Conservation (phyloP, 2,797 vertebrate species). For the Pelochelys cantorii region DNA sequence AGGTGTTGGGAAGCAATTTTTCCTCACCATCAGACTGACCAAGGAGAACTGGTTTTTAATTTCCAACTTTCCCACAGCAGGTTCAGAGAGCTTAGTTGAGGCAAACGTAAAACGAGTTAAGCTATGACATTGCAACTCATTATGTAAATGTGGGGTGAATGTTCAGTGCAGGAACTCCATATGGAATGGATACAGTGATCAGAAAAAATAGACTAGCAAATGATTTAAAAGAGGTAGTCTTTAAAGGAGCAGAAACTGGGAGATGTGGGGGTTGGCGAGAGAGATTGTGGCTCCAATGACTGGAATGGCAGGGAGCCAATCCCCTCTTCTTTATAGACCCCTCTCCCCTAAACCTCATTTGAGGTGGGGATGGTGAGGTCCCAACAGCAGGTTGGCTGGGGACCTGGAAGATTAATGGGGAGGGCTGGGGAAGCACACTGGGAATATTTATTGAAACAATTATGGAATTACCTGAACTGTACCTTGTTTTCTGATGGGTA, state of each 20-base stretch:
- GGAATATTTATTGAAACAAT: constrained; percentile 8
- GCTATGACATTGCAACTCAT: neutral
- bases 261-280: too few relatives aligned
- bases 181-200: neutral
- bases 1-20: neutral
- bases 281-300: neutral
- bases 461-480: neutral
- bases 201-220: neutral
- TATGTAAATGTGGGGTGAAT: neutral
- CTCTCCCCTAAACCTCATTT: neutral
- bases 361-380: neutral
- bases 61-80: neutral
- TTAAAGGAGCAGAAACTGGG: neutral
- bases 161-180: neutral
- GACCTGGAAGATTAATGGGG: neutral
- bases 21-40: neutral
- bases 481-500: neutral
- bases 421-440: neutral
- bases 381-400: neutral
- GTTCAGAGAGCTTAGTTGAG: neutral
- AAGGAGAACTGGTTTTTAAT: neutral
- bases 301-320: neutral
- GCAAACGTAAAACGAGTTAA: neutral
- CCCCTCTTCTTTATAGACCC: neutral
- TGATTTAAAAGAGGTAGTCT: neutral